Evolutionary conservation across 2,113 vertebrate species (phyloP).

Genomic region (Grus americana): DNA sequence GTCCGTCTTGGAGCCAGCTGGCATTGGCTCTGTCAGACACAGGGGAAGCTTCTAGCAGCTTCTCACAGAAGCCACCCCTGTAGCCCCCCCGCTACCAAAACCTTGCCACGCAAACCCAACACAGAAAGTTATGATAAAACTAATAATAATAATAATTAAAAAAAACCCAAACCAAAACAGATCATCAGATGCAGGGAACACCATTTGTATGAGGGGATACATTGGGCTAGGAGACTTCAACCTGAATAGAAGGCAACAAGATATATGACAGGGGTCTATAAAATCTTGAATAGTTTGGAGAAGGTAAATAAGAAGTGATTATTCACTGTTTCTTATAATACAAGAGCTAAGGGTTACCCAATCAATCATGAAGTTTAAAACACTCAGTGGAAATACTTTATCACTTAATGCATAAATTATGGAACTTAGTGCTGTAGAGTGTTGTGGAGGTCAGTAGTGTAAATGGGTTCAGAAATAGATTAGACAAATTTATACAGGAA

Average conservation of each 20-base stretch:
- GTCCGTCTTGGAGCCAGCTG: no score
- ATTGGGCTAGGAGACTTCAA: neutral
- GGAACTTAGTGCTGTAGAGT: neutral
- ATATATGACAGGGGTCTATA: neutral
- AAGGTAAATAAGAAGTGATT: neutral
- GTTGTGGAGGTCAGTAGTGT: neutral
- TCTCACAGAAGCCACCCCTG: no score
- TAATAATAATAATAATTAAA: neutral
- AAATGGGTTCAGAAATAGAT: constrained; percentile 10
- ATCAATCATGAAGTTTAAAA: constrained; percentile 9
- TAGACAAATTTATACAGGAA: neutral
- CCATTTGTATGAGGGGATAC: neutral
- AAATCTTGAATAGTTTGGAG: neutral
- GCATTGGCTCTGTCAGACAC: no score
- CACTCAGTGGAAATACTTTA: neutral
- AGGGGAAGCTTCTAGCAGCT: no score
- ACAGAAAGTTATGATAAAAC: neutral
- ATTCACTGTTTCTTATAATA: neutral
- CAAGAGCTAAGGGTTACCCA: neutral
- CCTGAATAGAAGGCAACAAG: neutral
- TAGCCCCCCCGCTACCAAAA: no score
- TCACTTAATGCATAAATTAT: constrained; percentile 7
- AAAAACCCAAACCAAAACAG: neutral
- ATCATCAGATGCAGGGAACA: neutral
- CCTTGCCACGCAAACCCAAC: no score